Conservation (phyloP, 2,797 vertebrate genomes). For the Urophycis tenuis region DNA sequence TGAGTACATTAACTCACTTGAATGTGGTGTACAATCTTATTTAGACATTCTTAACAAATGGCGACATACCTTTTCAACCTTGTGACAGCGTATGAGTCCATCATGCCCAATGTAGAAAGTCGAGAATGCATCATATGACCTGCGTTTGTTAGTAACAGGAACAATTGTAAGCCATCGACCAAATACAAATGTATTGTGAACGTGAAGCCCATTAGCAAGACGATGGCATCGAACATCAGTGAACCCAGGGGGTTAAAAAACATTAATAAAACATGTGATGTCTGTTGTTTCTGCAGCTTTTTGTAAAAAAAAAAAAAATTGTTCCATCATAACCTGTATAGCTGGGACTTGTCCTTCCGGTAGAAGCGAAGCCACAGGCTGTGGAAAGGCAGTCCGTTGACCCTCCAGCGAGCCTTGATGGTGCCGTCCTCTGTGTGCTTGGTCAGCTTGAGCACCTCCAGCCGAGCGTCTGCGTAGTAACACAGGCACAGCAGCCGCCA, state of each 20-base stretch:
- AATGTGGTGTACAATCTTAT: background rate
- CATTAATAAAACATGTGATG: background rate
- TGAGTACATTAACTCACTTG: background rate
- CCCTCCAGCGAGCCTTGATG: constrained; percentile 84
- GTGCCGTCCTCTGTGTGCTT: constrained; percentile 82
- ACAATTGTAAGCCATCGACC: constrained; percentile 2
- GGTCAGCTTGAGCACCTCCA: constrained; percentile 86
- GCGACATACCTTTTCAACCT: constrained; percentile 78
- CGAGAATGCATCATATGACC: constrained; percentile 85
- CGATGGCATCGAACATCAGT: background rate
- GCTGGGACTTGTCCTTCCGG: constrained; percentile 74
- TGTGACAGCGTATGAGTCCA: constrained; percentile 84
- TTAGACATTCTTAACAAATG: background rate
- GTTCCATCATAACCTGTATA: constrained; percentile 70
- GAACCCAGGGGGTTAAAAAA: background rate
- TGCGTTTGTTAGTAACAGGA: constrained; percentile 41
- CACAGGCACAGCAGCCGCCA: constrained; percentile 74
- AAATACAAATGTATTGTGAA: background rate
- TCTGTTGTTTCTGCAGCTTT: too few species aligned
- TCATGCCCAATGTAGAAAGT: constrained; percentile 84
- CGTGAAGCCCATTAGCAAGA: background rate
- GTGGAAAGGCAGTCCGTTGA: constrained; percentile 77
- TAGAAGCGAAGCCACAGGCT: constrained; percentile 77
- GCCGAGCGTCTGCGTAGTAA: constrained; percentile 72
- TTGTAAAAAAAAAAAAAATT: too few species aligned